A percentile compares a stretch with the other conserved stretches of the same genome.
phyloP scores from a whole-genome alignment of 2,888 invertebrate species.

The Orgyia antiqua region DNA sequence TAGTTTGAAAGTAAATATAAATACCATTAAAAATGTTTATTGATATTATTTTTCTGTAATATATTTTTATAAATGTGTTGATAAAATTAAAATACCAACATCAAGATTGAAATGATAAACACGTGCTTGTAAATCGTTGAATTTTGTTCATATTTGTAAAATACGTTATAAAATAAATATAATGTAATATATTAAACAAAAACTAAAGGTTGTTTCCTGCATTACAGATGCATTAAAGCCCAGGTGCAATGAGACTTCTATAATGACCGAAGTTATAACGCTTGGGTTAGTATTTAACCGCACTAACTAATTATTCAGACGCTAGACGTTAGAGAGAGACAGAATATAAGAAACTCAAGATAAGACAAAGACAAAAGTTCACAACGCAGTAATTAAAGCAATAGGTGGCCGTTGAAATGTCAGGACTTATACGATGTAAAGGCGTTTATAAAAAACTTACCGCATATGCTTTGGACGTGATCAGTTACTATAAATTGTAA shows the following conservation, averaged over 20 bases:
- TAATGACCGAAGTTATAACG: conserved; percentile 32
- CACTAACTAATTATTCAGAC: conserved; percentile 32
- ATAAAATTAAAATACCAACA: no score
- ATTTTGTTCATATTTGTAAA: no score
- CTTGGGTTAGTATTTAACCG: conserved; percentile 32
- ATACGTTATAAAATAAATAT: no score
- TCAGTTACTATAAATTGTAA: conserved; percentile 15
- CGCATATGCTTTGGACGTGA: conserved; percentile 28
- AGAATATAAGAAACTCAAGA: conserved; percentile 16
- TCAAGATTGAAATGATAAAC: no score
- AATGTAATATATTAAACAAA: conserved; percentile 10
- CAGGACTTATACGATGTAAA: conserved; percentile 45
- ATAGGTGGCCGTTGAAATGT: conserved; percentile 57
- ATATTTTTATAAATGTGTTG: no score
- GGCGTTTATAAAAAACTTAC: conserved; percentile 39
- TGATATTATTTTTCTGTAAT: no score
- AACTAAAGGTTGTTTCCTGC: conserved; percentile 23
- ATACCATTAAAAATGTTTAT: no score
- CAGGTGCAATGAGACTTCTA: conserved; percentile 30
- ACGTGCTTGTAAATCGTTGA: no score
- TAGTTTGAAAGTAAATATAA: no score
- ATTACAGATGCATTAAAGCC: conserved; percentile 24
- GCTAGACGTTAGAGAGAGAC: conserved; percentile 33
- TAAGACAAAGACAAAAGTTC: conserved; percentile 29
- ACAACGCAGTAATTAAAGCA: conserved; percentile 41